Evolutionary conservation across 1,140 invertebrate genomes (phyloP), one percentile per base, ranked within the genome.

Genomic region (Epicauta chinensis): DNA sequence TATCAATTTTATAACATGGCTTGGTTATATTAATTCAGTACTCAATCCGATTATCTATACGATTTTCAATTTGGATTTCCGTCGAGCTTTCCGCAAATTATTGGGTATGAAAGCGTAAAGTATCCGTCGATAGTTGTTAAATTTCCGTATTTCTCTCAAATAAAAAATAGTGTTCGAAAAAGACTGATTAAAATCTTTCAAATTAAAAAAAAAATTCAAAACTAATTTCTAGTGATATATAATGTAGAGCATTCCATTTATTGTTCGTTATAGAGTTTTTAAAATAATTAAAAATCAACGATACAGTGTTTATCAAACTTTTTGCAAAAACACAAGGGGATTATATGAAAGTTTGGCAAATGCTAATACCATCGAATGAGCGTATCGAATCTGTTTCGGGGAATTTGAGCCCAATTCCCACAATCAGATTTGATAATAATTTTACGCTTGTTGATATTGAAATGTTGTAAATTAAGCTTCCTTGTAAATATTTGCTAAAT

Each of bases 41-140:
- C 77, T 97, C 9, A 98, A 98, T 73, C 95, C 95, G 9, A 81
- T 97, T 60, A 97, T 98, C 58, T 98, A 98, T 72, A 97, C 93
- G 1, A 96, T 97, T 68, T 98, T 97, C 71, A 97, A 98, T 74
- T 79, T 95, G 67, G 95, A 98, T 68, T 98, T 97, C 71, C 80
- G 94, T 49, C 79, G 85, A 64, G 93, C 94, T 2, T 98, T 98
- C 69, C 91, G 93, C 66, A 86, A 86, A 68, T 73, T 92, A 16
- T 74, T 92, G 32, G 86, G 84, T 59, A 79, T 91, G 51, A 78
- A 30, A 13, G 23, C 29, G 40, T 50, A 41, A 55, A 30, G 16
- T 40, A 47, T 47, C 45, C 45, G 45, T 47, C 45, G 45, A 47
- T 37, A 47, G 38, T 37, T 47, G 38, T 12, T 47, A 37, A 35